Conservation (phyloP, 1,140 invertebrate genomes). For the Solen grandis region DNA sequence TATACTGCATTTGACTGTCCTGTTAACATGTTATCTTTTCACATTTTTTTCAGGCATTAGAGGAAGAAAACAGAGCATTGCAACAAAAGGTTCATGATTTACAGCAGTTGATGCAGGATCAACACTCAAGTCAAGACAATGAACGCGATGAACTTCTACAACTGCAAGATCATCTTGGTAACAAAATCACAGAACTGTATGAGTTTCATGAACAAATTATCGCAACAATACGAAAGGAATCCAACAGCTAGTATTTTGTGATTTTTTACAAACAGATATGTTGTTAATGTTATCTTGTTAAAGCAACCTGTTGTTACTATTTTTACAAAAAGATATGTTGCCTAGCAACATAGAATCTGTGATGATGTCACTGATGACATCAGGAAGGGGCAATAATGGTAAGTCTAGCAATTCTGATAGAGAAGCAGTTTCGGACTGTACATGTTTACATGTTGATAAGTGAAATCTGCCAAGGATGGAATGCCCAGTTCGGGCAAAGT, state of each 20-base stretch:
- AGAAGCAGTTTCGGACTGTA: too few relatives aligned
- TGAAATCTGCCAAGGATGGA: too few relatives aligned
- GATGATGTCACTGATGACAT: background rate
- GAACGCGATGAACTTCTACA: conserved; percentile 92
- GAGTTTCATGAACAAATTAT: conserved; percentile 77
- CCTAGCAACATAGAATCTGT: background rate
- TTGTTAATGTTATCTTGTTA: background rate
- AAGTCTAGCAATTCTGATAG: too few relatives aligned
- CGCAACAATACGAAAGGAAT: conserved; percentile 71
- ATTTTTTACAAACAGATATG: background rate
- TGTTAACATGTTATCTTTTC: too few relatives aligned
- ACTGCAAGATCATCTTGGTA: conserved; percentile 90
- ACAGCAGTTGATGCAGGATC: conserved; percentile 91
- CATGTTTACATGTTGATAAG: too few relatives aligned
- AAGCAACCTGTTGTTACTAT: too few relatives aligned
- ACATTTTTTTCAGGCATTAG: conserved; percentile 83
- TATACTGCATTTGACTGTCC: too few relatives aligned
- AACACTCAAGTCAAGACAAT: conserved; percentile 90
- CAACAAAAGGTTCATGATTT: conserved; percentile 87
- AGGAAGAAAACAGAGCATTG: conserved; percentile 89
- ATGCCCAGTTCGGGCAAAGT: too few relatives aligned
- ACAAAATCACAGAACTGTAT: conserved; percentile 90
- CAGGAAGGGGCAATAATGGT: too few relatives aligned
- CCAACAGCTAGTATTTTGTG: conserved; percentile 64
- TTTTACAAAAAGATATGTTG: too few relatives aligned